Base-by-base conservation (phyloP, 2,888 invertebrate genomes). In the Epiblema foenella region DNA sequence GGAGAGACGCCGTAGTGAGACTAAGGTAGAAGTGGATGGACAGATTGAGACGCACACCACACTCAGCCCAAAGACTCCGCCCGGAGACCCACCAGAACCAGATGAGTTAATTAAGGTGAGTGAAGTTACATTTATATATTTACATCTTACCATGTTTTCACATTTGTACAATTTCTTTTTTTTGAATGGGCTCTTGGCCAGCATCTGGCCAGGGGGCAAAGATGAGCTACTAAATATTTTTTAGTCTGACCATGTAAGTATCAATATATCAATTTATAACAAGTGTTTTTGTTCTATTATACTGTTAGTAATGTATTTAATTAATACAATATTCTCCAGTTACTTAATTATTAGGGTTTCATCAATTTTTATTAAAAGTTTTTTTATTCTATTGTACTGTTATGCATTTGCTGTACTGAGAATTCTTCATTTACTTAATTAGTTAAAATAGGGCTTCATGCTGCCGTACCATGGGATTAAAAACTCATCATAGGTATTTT, bases 41-140 rank as follows among this genome's bases (percentile, higher is more conserved):
- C 96, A 95, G 76, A 95, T 96, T 74, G 97, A 97, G 82, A 95
- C 96, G 0, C 96, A 96, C 80, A 95, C 95, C 3, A 96, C 96
- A 20, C 91, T 97, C 68, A 97, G 97, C 82, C 97, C 97, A 0
- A 95, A 95, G 80, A 95, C 96, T 9, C 97, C 97, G 0, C 95
- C 95, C 0, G 97, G 97, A 1, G 98, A 98, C 83, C 97, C 98
- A 0, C 98, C 98, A 0, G 98, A 99, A 90, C 97, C 98, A 0
- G 98, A 99, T 83, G 98, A 98, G 81, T 94, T 99, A 39, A 96
- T 99, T 73, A 97, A 97, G 92, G 95, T 96, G 73, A 74, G 58
- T 64, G 15, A 54, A 18, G 7, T 18, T 58, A 18, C 37, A 51
- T 51, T 5, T 0, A 8, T 33, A 33, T 33, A 33, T 33, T 33